phyloP scores from a whole-genome alignment of 2,888 invertebrate genomes.

The Agrotis exclamationis region DNA sequence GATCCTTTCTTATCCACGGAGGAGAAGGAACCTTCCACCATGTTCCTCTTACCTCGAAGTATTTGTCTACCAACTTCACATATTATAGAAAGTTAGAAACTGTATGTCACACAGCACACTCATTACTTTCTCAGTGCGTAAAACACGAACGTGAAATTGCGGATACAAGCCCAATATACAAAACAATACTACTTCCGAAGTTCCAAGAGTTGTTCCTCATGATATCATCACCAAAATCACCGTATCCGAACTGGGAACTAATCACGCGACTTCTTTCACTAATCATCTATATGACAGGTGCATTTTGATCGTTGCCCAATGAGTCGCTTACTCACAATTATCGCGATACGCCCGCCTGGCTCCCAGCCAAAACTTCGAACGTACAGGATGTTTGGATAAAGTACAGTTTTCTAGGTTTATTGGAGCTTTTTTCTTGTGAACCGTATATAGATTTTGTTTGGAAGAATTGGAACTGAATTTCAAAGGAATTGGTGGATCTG shows the following conservation, averaged over 20 bases:
- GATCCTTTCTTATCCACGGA: no score
- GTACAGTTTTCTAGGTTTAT: conserved; percentile 48
- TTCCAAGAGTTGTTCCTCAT: background rate
- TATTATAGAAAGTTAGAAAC: no score
- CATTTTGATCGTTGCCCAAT: conserved; percentile 47
- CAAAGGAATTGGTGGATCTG: conserved; percentile 17
- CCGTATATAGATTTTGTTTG: conserved; percentile 28
- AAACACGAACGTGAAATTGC: no score
- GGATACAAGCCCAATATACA: no score
- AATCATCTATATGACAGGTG: conserved; percentile 62
- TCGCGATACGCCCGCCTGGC: conserved; percentile 48
- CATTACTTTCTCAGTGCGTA: background rate
- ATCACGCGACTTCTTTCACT: conserved; percentile 37
- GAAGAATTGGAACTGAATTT: conserved; percentile 13
- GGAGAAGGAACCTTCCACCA: no score
- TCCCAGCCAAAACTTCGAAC: conserved; percentile 39
- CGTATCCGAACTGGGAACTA: conserved; percentile 1
- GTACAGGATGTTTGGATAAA: conserved; percentile 68
- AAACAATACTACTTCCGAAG: background rate
- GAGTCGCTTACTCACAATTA: conserved; percentile 58
- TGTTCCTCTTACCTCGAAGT: no score
- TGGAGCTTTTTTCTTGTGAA: conserved; percentile 11
- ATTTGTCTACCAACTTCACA: no score
- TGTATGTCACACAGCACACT: no score
- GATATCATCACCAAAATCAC: conserved; percentile 9